Base-by-base conservation (phyloP, 2,797 vertebrate genomes). In the Falco cherrug region DNA sequence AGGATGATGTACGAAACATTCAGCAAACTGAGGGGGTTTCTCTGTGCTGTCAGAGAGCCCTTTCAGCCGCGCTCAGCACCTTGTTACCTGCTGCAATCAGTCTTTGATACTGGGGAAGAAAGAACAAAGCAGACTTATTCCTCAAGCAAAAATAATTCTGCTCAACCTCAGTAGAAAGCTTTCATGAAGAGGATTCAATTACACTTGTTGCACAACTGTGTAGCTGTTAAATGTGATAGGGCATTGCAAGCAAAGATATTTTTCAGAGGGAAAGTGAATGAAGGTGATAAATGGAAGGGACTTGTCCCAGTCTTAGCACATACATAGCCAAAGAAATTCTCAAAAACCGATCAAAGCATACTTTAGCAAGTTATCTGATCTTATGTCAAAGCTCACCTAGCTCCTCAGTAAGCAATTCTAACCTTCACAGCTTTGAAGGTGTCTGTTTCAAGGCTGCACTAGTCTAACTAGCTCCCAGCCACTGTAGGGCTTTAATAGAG, bases 1-100 rank as follows among this genome's bases (percentile, higher is more conserved):
- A 92, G 28, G 77, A 88, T 22, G 21, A 35, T 6, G 10, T 37
- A 16, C 21, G 14, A 48, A 57, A 21, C 9, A 0, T 13, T 45
- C 22, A 22, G 16, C 9, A 78, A 45, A 47, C 0, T 0, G 0
- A 50, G 35, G 15, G 47, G 11, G 10, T 85, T 84, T 35, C 48
- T 60, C 37, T 41, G 18, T 24, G 22, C 24, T 43, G 11, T 17
- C 31, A 13, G 13, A 18, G 29, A 31, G 5, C 18, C 9, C 18
- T 7, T 6, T 39, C 16, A 7, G 15, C 11, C 3, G 8, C 11
- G 26, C 35, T 48, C 51, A 47, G 48, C 57, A 45, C 14, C 24
- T 51, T 13, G 2, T 45, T 60, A n/a, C 5, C 43, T 63, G 5
- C 39, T 73, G 43, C 57, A 29, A 43, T 8, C 37, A 14, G 53